A percentile compares a stretch with the other conserved stretches of the same genome.
Evolutionary conservation across 2,113 vertebrate genomes (phyloP).

Genomic region (Microtus pennsylvanicus): DNA sequence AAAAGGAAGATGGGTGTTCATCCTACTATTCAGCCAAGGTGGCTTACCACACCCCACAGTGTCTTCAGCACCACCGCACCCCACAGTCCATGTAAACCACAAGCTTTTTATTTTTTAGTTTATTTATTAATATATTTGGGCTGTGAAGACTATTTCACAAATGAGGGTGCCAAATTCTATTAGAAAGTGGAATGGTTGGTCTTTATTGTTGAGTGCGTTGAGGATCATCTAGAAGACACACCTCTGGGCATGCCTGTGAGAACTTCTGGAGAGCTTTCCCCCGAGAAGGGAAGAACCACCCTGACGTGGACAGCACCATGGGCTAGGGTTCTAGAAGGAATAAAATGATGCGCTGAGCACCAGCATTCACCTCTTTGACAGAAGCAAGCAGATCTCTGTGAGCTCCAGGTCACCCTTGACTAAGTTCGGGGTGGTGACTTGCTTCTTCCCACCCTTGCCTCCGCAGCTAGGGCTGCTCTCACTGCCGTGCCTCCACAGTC

Average conservation of each 20-base stretch:
- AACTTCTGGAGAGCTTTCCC: background rate
- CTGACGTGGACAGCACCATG: background rate
- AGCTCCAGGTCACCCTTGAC: background rate
- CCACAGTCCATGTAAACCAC: slow-evolving; percentile 9
- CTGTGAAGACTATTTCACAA: slow-evolving; percentile 12
- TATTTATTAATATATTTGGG: background rate
- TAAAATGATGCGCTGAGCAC: background rate
- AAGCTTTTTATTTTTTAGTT: background rate
- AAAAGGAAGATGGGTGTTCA: background rate
- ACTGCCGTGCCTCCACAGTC: too few species aligned
- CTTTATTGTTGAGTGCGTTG: background rate
- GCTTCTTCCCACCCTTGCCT: background rate
- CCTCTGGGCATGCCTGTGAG: background rate
- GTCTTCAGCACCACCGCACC: background rate
- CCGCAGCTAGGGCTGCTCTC: background rate
- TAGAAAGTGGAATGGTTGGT: background rate
- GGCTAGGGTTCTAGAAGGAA: background rate
- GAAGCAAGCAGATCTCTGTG: too few species aligned
- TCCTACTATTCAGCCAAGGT: background rate
- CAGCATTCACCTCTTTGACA: background rate
- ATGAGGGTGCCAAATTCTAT: background rate
- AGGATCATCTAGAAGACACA: background rate
- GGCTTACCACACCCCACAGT: background rate
- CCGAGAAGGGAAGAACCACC: background rate
- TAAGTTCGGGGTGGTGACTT: too few species aligned